Evolutionary conservation across 2,113 vertebrate genomes (phyloP), one percentile per base, ranked within the genome.

Genomic region (Scomber scombrus): DNA sequence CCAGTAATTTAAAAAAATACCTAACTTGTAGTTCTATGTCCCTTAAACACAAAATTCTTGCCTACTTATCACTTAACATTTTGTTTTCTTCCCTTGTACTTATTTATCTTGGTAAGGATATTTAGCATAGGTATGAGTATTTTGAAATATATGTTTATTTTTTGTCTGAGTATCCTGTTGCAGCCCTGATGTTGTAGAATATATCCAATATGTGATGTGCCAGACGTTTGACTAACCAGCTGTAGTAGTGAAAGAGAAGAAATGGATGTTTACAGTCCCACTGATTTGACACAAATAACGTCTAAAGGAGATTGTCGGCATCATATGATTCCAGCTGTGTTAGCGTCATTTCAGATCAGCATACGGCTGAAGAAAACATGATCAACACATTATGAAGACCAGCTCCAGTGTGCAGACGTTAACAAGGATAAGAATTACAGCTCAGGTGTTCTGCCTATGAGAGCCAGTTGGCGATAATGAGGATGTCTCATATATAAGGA

Each of bases 341-440:
- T 46, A 21, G 51, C 31, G 64, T 63, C 51, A 63, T 69, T 88
- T 66, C 63, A 78, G 78, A 85, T 16, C 84, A 81, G 74, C 84
- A 70, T 43, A 72, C 46, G 0, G 13, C 77, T 46, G 55, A 80
- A 84, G 62, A 75, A 66, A 89, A 86, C 75, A 83, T 52, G 62
- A 69, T 77, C 54, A 70, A 19, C 34, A 2, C 52, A 64, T 80
- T 45, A 86, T 74, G 67, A 76, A 69, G 26, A 81, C 50, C 76
- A 65, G 80, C 67, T 61, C 61, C 54, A 43, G 72, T 46, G 80
- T 47, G 76, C 67, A 52, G 60, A 56, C 64, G 52, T 71, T 81
- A 70, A 84, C 65, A 64, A 67, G 52, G 61, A 75, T 43, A 62
- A 9, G 55, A 85, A 82, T 79, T 77, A 81, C 14, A 57, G 75